Percentiles rank a stretch among this genome's conserved stretches.
These are phyloP conservation scores for Plusia festucae DNA, from an alignment of 2,888 invertebrate species.

Conservation along the genomic window DNA sequence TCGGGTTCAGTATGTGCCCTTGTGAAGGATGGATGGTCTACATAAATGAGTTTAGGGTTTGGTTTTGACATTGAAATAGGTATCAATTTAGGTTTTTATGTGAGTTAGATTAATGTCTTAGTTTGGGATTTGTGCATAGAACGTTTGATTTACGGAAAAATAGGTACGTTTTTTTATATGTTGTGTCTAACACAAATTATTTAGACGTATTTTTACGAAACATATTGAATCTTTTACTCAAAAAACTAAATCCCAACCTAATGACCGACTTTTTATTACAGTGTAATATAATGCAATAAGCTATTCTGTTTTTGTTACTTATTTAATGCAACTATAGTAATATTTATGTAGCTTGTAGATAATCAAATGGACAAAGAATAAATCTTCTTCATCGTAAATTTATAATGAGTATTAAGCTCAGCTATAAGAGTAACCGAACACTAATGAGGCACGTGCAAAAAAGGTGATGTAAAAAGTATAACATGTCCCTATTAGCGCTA, in stretches of 20 bases:
- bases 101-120: conserved; percentile 39
- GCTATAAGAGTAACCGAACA: neutral
- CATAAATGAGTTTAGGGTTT: conserved; percentile 38
- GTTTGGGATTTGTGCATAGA: conserved; percentile 16
- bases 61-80: conserved; percentile 59
- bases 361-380: neutral
- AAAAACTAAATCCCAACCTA: neutral
- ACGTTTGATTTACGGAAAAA: conserved; percentile 18
- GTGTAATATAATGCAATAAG: too few species aligned
- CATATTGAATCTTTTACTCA: conserved; percentile 10
- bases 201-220: conserved; percentile 12
- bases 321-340: too few species aligned
- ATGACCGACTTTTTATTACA: neutral
- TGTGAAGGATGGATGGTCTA: conserved; percentile 41
- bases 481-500: neutral
- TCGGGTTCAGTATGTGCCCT: conserved; percentile 45
- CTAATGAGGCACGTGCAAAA: neutral
- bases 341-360: too few species aligned
- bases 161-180: conserved; percentile 27
- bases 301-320: too few species aligned
- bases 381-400: neutral
- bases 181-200: neutral
- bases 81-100: conserved; percentile 50
- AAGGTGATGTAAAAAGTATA: neutral
- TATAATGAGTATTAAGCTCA: neutral